Evolutionary conservation across 53 echinoderm and acorn worm species (phyloP), one percentile per base, ranked within the genome.

Genomic region (Patiria pectinifera): DNA sequence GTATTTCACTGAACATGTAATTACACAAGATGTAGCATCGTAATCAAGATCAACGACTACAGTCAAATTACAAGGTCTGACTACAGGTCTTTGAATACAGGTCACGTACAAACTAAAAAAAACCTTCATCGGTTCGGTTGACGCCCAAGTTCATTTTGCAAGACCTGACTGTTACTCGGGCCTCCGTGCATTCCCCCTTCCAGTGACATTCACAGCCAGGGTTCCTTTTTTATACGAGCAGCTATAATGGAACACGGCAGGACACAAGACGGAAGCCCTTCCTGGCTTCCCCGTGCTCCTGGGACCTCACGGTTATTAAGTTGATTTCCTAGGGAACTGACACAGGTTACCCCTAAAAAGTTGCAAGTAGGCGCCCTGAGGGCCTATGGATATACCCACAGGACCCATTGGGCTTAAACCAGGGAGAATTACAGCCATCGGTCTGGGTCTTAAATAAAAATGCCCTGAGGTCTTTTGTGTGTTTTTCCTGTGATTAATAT

Each of bases 241-340:
- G 66, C 13, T 66, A 66, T 18, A 66, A 66, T 66, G 15, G 66
- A 66, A 66, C 14, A 14, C 66, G 19, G 19, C 66, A 66, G 14
- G 0, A 16, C 15, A 66, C 66, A 66, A 66, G 66, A 77, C 43
- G 61, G 18, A 43, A 60, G 35, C 77, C n/a, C 59, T 87, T 76
- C 77, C 87, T 87, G 60, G 43, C 24, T 26, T 60, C 11, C 60
- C 19, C 0, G 6, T 6, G 21, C 48, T 59, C 58, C 59, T 16
- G 11, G 87, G 87, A 77, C 59, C 9, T 14, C 35, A 23, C 60
- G 23, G 61, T 60, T 77, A 87, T 87, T 76, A 35, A 87, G 59
- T 62, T 78, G 77, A 87, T 87, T 87, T 87, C 87, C 87, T 87
- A 61, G 76, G 59, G 78, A 24, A 87, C 87, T 77, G 60, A 44